A percentile compares a stretch with the other conserved stretches of the same genome.
Evolutionary conservation across 2,113 vertebrate genomes (phyloP).

Genomic region (Takifugu bimaculatus): DNA sequence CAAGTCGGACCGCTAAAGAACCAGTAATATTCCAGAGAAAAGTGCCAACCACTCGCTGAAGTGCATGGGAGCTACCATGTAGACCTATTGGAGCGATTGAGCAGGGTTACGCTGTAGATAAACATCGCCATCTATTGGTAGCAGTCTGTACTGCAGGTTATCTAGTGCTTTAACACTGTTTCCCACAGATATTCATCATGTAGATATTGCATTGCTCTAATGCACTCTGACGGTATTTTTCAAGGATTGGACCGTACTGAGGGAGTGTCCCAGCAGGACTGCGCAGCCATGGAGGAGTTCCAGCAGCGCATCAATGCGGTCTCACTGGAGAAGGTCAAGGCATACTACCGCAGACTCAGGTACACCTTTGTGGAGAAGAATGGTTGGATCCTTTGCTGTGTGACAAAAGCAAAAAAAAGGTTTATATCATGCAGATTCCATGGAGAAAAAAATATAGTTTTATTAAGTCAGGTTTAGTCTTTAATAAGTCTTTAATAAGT

Average conservation of each 20-base stretch:
- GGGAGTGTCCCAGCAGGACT: constrained; percentile 74
- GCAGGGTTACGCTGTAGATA: background rate
- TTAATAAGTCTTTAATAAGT: too few relatives aligned
- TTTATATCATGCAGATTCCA: too few relatives aligned
- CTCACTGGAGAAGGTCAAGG: constrained; percentile 92
- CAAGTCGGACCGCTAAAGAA: constrained; percentile 21
- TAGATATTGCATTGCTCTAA: background rate
- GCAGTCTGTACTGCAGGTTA: constrained; percentile 2
- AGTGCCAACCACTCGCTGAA: constrained; percentile 15
- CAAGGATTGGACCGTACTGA: constrained; percentile 86
- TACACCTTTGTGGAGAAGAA: constrained; percentile 39
- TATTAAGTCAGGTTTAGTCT: too few relatives aligned
- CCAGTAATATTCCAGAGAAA: constrained; percentile 36
- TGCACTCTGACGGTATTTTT: constrained; percentile 3
- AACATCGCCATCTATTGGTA: constrained; percentile 56
- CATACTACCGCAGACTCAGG: constrained; percentile 96
- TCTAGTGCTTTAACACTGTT: too few relatives aligned
- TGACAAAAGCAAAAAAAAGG: too few relatives aligned
- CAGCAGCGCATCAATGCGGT: constrained; percentile 87
- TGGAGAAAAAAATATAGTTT: too few relatives aligned
- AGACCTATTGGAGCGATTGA: background rate
- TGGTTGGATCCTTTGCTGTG: too few relatives aligned
- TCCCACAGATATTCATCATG: background rate
- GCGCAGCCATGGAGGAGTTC: constrained; percentile 78
- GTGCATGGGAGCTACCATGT: background rate